Evolutionary conservation across 2,113 vertebrate genomes (phyloP).

Genomic region (mouse (Mus musculus)): DNA sequence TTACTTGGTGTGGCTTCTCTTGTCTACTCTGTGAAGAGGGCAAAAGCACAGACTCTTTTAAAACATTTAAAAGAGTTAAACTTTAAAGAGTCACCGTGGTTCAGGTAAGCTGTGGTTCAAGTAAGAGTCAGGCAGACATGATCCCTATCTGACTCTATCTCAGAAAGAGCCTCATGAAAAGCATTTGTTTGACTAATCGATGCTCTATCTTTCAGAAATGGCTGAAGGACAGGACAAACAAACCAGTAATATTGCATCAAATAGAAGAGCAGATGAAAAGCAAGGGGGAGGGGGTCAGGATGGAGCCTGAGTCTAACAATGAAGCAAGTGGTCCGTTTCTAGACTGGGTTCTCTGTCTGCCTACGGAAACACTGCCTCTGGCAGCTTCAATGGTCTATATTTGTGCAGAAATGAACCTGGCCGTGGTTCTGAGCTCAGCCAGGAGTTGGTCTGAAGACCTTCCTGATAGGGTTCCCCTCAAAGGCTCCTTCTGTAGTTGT

Average conservation of each 20-base stretch:
- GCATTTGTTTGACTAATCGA: neutral
- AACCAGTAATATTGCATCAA: neutral
- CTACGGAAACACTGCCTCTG: neutral
- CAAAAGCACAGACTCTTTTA: neutral
- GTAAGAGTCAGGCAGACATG: neutral
- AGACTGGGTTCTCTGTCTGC: neutral
- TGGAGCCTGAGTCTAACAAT: neutral
- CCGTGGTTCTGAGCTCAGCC: neutral
- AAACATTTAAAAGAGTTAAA: neutral
- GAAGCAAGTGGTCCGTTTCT: neutral
- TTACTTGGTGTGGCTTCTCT: too few relatives aligned
- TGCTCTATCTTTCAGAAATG: neutral
- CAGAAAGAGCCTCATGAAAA: fast-evolving
- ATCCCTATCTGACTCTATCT: neutral
- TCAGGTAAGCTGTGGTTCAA: neutral
- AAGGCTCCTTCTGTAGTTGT: neutral
- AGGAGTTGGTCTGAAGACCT: neutral
- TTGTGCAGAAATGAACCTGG: neutral
- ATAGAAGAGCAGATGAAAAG: neutral
- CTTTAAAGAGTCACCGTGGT: neutral
- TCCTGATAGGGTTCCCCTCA: neutral
- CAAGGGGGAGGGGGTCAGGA: neutral
- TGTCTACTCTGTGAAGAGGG: neutral
- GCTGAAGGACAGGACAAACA: neutral
- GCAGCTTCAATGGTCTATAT: fast-evolving